Evolutionary conservation across 1,140 invertebrate species (phyloP).

Genomic region (Acyrthosiphon pisum): DNA sequence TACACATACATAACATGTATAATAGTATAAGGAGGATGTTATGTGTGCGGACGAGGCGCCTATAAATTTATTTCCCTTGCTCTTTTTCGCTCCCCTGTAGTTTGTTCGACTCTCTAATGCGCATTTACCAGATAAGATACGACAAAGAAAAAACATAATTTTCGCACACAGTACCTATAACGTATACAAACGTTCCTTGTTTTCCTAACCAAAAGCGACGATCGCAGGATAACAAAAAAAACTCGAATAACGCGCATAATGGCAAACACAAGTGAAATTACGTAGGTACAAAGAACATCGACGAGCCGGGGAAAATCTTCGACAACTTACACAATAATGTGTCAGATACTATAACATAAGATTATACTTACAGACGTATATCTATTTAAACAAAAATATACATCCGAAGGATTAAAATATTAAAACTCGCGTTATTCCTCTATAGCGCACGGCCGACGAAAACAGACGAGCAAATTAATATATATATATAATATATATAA

Average conservation of each 20-base stretch:
- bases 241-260: background rate
- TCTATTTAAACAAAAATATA: background rate
- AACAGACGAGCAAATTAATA: background rate
- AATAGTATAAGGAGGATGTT: background rate
- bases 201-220: background rate
- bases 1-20: background rate
- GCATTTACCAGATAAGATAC: background rate
- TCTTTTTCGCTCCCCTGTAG: background rate
- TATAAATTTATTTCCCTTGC: slow-evolving; percentile 1
- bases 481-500: no score
- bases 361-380: background rate
- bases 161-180: background rate
- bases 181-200: background rate
- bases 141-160: background rate
- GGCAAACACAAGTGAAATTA: background rate
- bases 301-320: background rate
- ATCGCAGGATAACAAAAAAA: background rate
- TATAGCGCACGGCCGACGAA: background rate
- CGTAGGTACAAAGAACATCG: background rate
- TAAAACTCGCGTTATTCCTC: background rate
- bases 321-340: background rate
- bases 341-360: background rate
- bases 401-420: background rate
- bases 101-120: background rate
- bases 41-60: background rate